Evolutionary conservation across 2,888 invertebrate species (phyloP).

Genomic region (Alcis repandata): DNA sequence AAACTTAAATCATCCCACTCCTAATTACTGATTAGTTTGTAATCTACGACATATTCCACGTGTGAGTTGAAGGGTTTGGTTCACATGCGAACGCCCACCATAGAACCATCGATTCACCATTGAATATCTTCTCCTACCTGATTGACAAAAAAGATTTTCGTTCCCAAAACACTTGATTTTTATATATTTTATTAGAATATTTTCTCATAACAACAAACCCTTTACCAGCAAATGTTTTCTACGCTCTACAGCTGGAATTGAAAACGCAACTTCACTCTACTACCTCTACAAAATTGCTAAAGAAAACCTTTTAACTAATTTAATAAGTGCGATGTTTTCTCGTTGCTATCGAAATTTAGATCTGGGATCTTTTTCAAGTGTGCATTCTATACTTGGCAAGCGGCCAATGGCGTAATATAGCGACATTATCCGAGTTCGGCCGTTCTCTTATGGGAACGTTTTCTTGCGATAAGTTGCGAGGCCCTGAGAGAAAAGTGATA

Average conservation of each 20-base stretch:
- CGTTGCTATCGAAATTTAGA: constrained; percentile 59
- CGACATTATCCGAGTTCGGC: constrained; percentile 57
- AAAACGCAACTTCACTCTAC: background rate
- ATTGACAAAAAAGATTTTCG: no score
- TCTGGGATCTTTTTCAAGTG: constrained; percentile 57
- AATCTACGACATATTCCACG: no score
- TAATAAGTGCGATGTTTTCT: constrained; percentile 55
- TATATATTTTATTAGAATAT: no score
- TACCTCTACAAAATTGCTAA: constrained; percentile 2
- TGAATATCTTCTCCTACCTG: no score
- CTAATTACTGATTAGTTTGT: no score
- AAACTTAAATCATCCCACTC: no score
- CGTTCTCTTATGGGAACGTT: constrained; percentile 37
- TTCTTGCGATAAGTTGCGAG: constrained; percentile 45
- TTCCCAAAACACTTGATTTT: no score
- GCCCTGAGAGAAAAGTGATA: constrained; percentile 35
- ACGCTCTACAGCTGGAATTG: background rate
- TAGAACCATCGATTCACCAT: no score
- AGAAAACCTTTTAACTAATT: constrained; percentile 52
- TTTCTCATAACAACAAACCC: no score
- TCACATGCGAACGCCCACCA: no score
- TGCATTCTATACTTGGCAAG: constrained; percentile 63
- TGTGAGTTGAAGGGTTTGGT: no score
- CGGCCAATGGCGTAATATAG: constrained; percentile 53
- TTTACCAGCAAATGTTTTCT: background rate